Base-by-base conservation (phyloP, 2,888 invertebrate genomes). In the Melanchra persicariae region DNA sequence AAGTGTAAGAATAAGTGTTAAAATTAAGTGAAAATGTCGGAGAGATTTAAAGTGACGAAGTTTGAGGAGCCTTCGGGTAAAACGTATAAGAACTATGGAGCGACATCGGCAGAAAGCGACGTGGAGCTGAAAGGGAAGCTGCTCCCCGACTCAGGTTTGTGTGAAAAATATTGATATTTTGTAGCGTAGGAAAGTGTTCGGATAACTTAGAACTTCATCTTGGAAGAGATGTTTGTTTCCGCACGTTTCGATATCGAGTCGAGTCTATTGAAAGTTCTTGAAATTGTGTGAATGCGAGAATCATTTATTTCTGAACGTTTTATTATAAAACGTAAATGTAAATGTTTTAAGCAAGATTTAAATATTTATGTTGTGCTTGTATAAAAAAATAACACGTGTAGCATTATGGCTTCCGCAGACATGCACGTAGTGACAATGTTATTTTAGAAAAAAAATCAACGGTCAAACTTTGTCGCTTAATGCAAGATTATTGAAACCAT, bases 31-130 rank as follows among this genome's bases (percentile, higher is more conserved):
- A 95, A 93, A 87, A 97, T 97, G 97, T 96, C 96, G 77, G 97
- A 97, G 90, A 92, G 97, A 55, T 97, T 97, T 89, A 96, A 96
- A 90, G 96, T 97, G 91, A 96, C 97, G 74, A 96, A 96, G 88
- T 96, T 95, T 47, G 96, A 97, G 82, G 96, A 97, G 84, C 95
- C 96, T 49, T 92, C 95, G 68, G 95, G 93, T 74, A 96, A 96
- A 82, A 93, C 94, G 59, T 96, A 93, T 80, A 96, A 96, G 91
- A 96, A 96, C 89, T 96, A 97, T 88, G 97, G 97, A 69, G 96
- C 97, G n/a, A 96, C 96, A 59, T 96, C 95, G 22, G 96, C 96
- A 2, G 96, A 96, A 70, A 91, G 87, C 73, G 96, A 95, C 79
- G 90, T 94, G 1, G 96, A 95, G 82, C 83, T 93, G 67, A 96